Conservation (phyloP, 2,797 vertebrate genomes). For the Bradypus variegatus region DNA sequence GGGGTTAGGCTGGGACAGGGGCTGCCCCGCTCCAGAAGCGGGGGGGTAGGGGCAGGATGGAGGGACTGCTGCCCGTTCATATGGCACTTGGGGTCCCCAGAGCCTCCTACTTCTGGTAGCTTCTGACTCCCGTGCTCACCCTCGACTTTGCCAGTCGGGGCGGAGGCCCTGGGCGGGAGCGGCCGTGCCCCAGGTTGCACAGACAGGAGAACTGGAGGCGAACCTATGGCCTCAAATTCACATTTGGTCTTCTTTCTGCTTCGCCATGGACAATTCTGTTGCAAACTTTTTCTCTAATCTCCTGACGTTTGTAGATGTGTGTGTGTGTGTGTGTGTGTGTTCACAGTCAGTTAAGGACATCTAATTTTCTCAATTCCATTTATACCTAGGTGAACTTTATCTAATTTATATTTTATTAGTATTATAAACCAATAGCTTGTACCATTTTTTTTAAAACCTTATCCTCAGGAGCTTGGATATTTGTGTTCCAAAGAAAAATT, state of each 20-base stretch:
- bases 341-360: slow-evolving; percentile 25
- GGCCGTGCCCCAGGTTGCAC: slow-evolving; percentile 26
- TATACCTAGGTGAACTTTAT: slow-evolving; percentile 42
- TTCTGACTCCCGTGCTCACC: too few relatives aligned
- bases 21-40: too few relatives aligned
- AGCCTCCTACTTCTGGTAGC: too few relatives aligned
- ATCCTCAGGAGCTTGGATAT: slow-evolving; percentile 1
- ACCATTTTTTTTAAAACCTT: slow-evolving; percentile 49
- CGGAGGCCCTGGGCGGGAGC: not conserved
- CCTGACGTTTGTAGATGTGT: not conserved
- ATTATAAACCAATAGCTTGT: slow-evolving; percentile 49
- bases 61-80: too few relatives aligned
- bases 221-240: not conserved
- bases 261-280: not conserved
- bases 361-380: slow-evolving; percentile 56
- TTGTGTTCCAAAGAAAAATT: slow-evolving; percentile 45
- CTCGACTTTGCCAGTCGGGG: not conserved
- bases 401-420: slow-evolving; percentile 44
- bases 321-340: not conserved
- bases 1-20: too few relatives aligned
- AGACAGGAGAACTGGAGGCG: not conserved
- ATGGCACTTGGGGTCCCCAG: too few relatives aligned
- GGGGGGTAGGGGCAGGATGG: too few relatives aligned
- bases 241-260: not conserved
- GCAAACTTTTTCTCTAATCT: not conserved